Conservation (phyloP, 2,888 invertebrate genomes). For the Melitaea athalia region DNA sequence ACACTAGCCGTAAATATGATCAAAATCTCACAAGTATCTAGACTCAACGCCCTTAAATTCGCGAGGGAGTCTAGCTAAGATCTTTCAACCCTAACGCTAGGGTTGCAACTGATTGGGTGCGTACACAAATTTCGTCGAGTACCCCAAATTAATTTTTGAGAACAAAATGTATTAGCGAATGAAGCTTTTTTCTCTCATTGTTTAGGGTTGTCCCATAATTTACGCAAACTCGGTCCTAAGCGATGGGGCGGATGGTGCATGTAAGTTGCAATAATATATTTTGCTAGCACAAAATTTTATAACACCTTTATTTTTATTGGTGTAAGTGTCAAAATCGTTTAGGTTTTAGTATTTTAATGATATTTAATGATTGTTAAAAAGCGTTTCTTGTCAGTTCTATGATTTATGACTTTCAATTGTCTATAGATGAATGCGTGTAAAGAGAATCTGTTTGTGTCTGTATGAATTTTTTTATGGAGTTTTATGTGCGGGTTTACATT, state of each 20-base stretch:
- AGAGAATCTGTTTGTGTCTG: slow-evolving; percentile 73
- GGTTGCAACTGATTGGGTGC: slow-evolving; percentile 69
- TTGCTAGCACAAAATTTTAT: slow-evolving; percentile 8
- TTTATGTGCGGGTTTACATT: slow-evolving; percentile 71
- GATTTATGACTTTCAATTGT: slow-evolving; percentile 78
- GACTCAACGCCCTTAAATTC: no score
- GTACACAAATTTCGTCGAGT: slow-evolving; percentile 73
- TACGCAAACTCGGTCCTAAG: slow-evolving; percentile 77
- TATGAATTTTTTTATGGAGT: slow-evolving; percentile 59
- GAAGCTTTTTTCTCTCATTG: slow-evolving; percentile 72
- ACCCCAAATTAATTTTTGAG: slow-evolving; percentile 81
- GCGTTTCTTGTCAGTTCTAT: slow-evolving; percentile 78
- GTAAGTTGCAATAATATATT: slow-evolving; percentile 41
- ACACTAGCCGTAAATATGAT: no score
- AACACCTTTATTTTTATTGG: slow-evolving; percentile 36
- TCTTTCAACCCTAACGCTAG: slow-evolving; percentile 49
- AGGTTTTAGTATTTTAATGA: slow-evolving; percentile 21
- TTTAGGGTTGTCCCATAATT: slow-evolving; percentile 79
- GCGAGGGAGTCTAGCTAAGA: background rate
- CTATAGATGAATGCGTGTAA: slow-evolving; percentile 74
- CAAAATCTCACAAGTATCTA: no score
- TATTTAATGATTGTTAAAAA: slow-evolving; percentile 48
- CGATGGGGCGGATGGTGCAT: slow-evolving; percentile 73
- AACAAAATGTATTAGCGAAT: slow-evolving; percentile 81
- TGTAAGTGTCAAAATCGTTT: slow-evolving; percentile 45